These are phyloP conservation scores for Parthenolecanium corni DNA, from an alignment of 2,888 invertebrate genomes.

Conservation along the genomic window DNA sequence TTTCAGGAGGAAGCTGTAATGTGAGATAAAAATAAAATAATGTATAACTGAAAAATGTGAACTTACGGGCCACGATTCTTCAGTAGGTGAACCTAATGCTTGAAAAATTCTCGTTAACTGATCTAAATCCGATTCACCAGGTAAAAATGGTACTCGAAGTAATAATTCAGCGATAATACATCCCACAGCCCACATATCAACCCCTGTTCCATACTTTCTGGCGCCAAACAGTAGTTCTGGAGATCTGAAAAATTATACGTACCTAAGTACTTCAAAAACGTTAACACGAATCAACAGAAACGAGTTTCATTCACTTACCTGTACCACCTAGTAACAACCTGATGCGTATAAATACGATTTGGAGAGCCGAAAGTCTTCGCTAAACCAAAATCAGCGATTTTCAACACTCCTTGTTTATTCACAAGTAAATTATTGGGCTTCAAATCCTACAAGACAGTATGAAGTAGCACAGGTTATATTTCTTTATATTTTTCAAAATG, in stretches of 20 bases:
- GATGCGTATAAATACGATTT: slow-evolving; percentile 89
- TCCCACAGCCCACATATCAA: slow-evolving; percentile 98
- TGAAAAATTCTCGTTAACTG: slow-evolving; percentile 91
- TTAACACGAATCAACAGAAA: background rate
- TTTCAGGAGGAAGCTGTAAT: no score
- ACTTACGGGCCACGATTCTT: slow-evolving; percentile 77
- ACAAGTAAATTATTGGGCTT: slow-evolving; percentile 98
- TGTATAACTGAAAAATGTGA: no score
- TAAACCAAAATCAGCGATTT: slow-evolving; percentile 97
- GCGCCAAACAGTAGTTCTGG: slow-evolving; percentile 95
- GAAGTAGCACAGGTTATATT: background rate
- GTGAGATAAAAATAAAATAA: no score
- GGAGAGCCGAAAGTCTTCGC: slow-evolving; percentile 97
- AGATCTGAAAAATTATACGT: slow-evolving; percentile 42
- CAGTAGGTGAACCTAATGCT: slow-evolving; percentile 63
- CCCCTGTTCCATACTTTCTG: slow-evolving; percentile 83
- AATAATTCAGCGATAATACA: slow-evolving; percentile 93
- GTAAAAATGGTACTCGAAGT: slow-evolving; percentile 81
- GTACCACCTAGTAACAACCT: slow-evolving; percentile 92
- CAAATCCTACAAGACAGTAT: slow-evolving; percentile 54
- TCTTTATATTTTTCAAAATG: background rate
- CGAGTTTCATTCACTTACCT: slow-evolving; percentile 43
- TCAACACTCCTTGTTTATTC: slow-evolving; percentile 79
- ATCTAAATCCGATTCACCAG: slow-evolving; percentile 94
- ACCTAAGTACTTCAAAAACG: background rate